A percentile compares a stretch with the other conserved stretches of the same genome.
Evolutionary conservation across 2,113 vertebrate genomes (phyloP).

Genomic region (Phocoena phocoena): DNA sequence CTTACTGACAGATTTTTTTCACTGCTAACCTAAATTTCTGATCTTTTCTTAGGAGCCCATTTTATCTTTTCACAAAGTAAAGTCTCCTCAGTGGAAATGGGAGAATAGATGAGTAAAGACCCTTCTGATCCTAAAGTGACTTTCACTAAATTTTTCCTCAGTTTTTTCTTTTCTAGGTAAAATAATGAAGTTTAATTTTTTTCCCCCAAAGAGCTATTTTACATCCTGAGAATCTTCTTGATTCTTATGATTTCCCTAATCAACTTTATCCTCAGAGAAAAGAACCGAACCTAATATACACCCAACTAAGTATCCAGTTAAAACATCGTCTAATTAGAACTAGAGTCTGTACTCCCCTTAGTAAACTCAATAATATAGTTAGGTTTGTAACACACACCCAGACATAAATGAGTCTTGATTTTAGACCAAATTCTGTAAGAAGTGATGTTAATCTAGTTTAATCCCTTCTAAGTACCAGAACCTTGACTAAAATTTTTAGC

Average conservation of each 20-base stretch:
- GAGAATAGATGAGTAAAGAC: not conserved
- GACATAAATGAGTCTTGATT: not conserved
- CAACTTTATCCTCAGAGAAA: not conserved
- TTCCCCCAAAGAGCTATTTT: not conserved
- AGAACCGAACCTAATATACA: not conserved
- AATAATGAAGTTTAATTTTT: not conserved
- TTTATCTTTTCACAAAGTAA: not conserved
- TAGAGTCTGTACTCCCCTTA: not conserved
- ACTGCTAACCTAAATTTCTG: not conserved
- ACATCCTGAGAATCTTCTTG: not conserved
- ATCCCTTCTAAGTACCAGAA: not conserved
- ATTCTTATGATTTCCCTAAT: not conserved
- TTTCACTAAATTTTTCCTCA: not conserved
- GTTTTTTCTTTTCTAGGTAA: not conserved
- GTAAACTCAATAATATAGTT: not conserved
- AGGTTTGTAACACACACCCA: not conserved
- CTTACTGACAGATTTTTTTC: not conserved
- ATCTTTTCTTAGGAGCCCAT: not conserved
- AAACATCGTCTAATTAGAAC: not conserved
- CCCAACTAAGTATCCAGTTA: not conserved
- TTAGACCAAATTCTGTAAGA: not conserved
- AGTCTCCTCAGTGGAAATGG: not conserved
- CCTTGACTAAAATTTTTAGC: not conserved
- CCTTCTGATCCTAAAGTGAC: not conserved
- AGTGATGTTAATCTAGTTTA: not conserved